Conservation (phyloP, 1,140 invertebrate species). For the Drosophila suzukii region DNA sequence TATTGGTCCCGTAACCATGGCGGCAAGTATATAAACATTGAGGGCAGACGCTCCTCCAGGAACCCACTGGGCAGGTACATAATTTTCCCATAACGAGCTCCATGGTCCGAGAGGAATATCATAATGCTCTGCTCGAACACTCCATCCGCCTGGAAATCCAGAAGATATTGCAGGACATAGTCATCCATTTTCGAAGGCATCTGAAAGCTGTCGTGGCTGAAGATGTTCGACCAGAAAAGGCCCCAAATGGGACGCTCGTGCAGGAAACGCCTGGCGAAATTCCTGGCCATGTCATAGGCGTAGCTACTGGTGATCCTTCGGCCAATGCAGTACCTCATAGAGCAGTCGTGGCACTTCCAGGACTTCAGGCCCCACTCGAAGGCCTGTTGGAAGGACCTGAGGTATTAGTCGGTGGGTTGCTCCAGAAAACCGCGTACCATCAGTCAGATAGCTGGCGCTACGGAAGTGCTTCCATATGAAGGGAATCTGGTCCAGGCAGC, state of each 20-base stretch:
- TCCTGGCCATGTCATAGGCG: constrained; percentile 85
- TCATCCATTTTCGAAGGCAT: constrained; percentile 89
- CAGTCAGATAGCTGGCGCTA: constrained; percentile 89
- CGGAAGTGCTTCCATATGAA: constrained; percentile 92
- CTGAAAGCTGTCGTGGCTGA: too few relatives aligned
- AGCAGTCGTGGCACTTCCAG: constrained; percentile 45
- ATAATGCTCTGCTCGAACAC: constrained; percentile 89
- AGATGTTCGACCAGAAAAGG: constrained; percentile 88
- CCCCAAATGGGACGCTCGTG: constrained; percentile 87
- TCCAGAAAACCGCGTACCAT: constrained; percentile 90
- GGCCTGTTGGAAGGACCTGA: constrained; percentile 89
- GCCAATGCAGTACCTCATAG: constrained; percentile 85
- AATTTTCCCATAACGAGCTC: constrained; percentile 93
- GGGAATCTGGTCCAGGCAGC: constrained; percentile 87
- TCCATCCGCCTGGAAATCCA: constrained; percentile 86
- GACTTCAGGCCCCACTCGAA: constrained; percentile 81
- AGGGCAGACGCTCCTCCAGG: constrained; percentile 95
- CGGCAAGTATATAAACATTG: constrained; percentile 87
- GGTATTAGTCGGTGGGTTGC: constrained; percentile 93
- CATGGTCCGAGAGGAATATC: constrained; percentile 96
- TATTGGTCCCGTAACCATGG: constrained; percentile 89
- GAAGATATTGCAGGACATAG: constrained; percentile 86
- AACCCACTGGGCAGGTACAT: constrained; percentile 87
- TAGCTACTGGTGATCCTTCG: too few relatives aligned
- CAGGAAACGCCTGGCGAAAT: constrained; percentile 85